These are phyloP conservation scores for Clarias magur DNA, from an alignment of 2,113 vertebrate genomes.

Conservation along the genomic window DNA sequence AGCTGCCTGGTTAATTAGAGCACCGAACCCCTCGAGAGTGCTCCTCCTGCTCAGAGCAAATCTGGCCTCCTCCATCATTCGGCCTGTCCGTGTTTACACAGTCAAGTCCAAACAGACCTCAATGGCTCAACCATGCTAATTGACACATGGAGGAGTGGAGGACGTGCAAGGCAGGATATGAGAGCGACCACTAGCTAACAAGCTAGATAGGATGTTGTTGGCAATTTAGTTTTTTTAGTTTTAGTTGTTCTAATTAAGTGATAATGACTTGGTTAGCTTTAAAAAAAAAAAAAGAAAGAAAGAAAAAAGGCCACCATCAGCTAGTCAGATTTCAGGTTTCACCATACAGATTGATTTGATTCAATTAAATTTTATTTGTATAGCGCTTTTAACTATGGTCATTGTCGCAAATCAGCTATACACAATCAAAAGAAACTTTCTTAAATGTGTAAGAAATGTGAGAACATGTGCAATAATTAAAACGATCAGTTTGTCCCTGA, in stretches of 20 bases:
- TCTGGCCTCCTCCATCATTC: constrained; percentile 47
- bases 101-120: constrained; percentile 17
- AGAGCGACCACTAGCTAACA: constrained; percentile 12
- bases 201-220: neutral
- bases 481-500: no score
- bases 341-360: no score
- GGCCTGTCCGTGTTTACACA: constrained; percentile 46
- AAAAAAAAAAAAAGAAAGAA: no score
- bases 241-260: neutral
- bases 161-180: constrained; percentile 30
- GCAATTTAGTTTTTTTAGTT: neutral
- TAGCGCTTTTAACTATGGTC: no score
- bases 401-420: no score
- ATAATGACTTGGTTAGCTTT: neutral
- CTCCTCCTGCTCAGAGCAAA: constrained; percentile 40
- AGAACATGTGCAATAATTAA: no score
- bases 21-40: constrained; percentile 38
- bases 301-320: neutral
- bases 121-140: constrained; percentile 46
- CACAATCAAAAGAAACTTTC: no score
- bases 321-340: neutral
- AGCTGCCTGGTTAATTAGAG: constrained; percentile 61
- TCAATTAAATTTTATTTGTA: no score
- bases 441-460: no score
- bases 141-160: constrained; percentile 43